Evolutionary conservation across 1,140 invertebrate genomes (phyloP), one percentile per base, ranked within the genome.

Genomic region (Drosophila watanabei): DNA sequence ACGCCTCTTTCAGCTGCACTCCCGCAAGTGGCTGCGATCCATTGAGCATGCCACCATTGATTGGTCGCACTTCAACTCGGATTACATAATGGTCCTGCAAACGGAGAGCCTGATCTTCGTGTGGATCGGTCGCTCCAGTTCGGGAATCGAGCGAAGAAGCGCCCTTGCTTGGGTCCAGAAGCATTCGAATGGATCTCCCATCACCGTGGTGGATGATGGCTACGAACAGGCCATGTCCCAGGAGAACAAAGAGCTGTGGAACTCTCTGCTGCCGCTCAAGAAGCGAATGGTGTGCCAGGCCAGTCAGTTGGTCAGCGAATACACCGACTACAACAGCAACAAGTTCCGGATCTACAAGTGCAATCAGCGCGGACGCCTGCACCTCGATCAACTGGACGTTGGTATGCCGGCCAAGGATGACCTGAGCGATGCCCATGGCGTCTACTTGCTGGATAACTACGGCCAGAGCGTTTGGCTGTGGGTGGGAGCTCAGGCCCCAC

Each of bases 391-490:
- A 94, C 93, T 98, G 0, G 98, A 98, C 93, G 95, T 95, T 39
- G 97, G 97, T 2, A 97, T 97, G 20, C 94, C 99, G 1, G 94
- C 94, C 20, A 96, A 97, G 81, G 94, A 94, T 14, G 98, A 99
- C 94, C 94, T 99, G 35, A 95, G 95, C 72, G 96, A 93, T 79
- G 91, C 83, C 3, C 79, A 79, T 57, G 81, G 91, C 5, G 96
- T 97, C 0, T 99, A 96, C 93, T 96, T 99, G 63, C 94, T 99
- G 35, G 98, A 99, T 92, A 97, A 97, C 80, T 97, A 96, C n/a
- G 94, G 94, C 10, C 95, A 96, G 2, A 98, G 97, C 1, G 96
- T 99, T 64, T 99, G 98, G 98, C 96, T 98, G 3, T 99, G 98
- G 98, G 96, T 98, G 9, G 98, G 98, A 0, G 95, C 95, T 91